A percentile compares a stretch with the other conserved stretches of the same genome.
phyloP scores from a whole-genome alignment of 2,113 vertebrate genomes.

The Tamias sibiricus region DNA sequence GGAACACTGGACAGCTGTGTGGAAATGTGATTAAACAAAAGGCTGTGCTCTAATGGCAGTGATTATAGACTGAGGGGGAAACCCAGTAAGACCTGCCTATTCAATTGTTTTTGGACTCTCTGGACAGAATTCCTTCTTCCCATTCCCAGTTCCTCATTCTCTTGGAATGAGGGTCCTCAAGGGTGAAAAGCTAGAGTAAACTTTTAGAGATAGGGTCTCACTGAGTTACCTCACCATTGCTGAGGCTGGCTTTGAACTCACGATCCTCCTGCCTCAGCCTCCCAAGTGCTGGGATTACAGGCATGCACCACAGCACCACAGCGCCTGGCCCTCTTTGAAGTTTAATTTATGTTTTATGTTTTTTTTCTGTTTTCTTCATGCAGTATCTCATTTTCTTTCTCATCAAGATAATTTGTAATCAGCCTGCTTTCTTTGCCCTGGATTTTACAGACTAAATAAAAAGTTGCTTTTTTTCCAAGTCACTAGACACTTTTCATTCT shows the following conservation, averaged over 20 bases:
- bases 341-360: neutral
- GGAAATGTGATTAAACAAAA: neutral
- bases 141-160: no score
- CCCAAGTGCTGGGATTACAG: no score
- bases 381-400: slow-evolving; percentile 12
- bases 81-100: neutral
- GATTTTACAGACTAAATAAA: slow-evolving; percentile 45
- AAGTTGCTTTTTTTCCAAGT: neutral
- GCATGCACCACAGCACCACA: no score
- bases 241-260: no score
- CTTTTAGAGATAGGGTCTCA: no score
- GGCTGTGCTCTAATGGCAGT: neutral
- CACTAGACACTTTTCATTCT: neutral
- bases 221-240: no score
- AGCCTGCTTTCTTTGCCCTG: neutral
- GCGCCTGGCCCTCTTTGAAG: neutral
- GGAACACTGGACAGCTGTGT: neutral
- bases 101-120: neutral
- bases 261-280: no score
- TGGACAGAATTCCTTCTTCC: neutral
- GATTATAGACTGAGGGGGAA: no score
- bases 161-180: neutral
- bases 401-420: slow-evolving; percentile 1
- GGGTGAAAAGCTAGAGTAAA: neutral
- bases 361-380: neutral